A percentile compares a stretch with the other conserved stretches of the same genome.
Evolutionary conservation across 1,140 invertebrate species (phyloP).

Genomic region (Acromyrmex heyeri): DNA sequence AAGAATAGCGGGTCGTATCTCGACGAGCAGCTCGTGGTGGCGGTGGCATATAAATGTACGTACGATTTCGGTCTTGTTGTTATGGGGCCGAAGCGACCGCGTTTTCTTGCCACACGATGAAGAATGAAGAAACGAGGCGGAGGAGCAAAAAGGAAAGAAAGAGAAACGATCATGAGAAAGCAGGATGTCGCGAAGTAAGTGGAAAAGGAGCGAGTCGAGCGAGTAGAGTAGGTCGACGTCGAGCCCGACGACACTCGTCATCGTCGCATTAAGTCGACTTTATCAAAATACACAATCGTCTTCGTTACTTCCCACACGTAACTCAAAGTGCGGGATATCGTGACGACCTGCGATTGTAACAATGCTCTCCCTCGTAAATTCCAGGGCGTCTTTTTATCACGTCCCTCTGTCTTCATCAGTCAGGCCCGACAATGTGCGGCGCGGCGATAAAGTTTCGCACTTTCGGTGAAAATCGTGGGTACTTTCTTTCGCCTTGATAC

Average conservation of each 20-base stretch:
- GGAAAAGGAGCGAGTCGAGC: conserved; percentile 4
- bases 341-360: conserved; percentile 26
- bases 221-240: conserved; percentile 9
- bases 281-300: conserved; percentile 68
- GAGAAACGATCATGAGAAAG: neutral
- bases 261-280: conserved; percentile 65
- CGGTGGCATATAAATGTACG: conserved; percentile 55
- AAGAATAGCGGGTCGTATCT: conserved; percentile 50
- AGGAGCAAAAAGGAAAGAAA: neutral
- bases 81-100: conserved; percentile 54
- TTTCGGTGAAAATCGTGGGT: neutral
- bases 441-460: conserved; percentile 52
- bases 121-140: conserved; percentile 17
- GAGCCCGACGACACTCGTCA: conserved; percentile 52
- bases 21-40: conserved; percentile 25
- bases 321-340: conserved; percentile 4
- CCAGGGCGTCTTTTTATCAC: conserved; percentile 45
- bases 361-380: conserved; percentile 54
- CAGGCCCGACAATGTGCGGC: conserved; percentile 61
- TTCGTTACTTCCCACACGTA: conserved; percentile 62
- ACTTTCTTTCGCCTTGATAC: conserved; percentile 33
- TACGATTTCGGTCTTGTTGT: conserved; percentile 53
- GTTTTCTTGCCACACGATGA: conserved; percentile 20
- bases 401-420: conserved; percentile 60
- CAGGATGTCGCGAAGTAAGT: neutral